These are phyloP conservation scores for Nycticorax nycticorax DNA, from an alignment of 2,113 vertebrate genomes.

Conservation along the genomic window DNA sequence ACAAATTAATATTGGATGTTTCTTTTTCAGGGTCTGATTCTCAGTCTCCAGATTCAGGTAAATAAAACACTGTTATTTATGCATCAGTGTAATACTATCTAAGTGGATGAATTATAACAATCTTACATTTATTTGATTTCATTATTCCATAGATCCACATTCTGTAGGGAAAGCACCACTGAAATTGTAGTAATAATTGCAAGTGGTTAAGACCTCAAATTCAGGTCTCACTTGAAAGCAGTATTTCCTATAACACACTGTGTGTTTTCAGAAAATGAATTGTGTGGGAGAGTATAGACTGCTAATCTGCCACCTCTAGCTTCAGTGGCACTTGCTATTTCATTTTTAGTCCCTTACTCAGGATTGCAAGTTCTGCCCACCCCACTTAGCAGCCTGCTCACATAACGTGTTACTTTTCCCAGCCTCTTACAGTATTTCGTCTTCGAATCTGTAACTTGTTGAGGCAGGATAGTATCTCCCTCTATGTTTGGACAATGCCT, in stretches of 20 bases:
- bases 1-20: not conserved
- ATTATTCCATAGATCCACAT: not conserved
- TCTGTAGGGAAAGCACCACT: not conserved
- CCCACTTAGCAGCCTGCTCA: not conserved
- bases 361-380: not conserved
- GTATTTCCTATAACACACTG: not conserved
- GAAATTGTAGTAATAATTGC: not conserved
- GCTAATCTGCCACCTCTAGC: not conserved
- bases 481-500: not conserved
- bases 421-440: not conserved
- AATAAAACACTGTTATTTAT: conserved; percentile 48
- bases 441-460: not conserved
- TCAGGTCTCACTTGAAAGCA: not conserved
- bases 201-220: not conserved
- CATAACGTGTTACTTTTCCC: not conserved
- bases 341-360: not conserved
- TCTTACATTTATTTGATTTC: not conserved
- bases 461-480: not conserved
- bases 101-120: not conserved
- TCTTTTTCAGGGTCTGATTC: conserved; percentile 86
- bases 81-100: not conserved
- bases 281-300: not conserved
- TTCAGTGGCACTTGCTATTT: not conserved
- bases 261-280: not conserved
- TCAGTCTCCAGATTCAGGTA: conserved; percentile 93